Percentiles rank a stretch among this genome's conserved stretches.
These are phyloP conservation scores for Tadarida brasiliensis DNA, from an alignment of 2,797 vertebrate genomes.

Conservation along the genomic window DNA sequence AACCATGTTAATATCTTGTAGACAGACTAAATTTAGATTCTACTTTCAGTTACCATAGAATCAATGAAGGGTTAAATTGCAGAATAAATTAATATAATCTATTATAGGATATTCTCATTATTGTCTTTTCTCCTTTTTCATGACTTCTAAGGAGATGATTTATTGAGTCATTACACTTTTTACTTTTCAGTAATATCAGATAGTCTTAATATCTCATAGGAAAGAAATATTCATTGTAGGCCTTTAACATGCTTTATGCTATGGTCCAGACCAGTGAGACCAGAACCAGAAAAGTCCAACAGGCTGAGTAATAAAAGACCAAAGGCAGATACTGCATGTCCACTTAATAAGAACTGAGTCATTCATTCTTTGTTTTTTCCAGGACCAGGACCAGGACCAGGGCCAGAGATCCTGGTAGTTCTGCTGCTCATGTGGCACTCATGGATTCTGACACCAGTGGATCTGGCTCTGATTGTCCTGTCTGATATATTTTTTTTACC, in stretches of 20 bases:
- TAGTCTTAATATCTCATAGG: background rate
- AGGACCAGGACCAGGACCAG: background rate
- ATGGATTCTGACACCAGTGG: background rate
- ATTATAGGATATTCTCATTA: background rate
- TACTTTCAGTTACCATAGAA: background rate
- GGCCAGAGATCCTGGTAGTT: background rate
- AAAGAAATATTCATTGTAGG: background rate
- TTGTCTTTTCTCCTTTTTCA: background rate
- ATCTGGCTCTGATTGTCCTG: background rate
- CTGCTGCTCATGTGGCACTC: background rate
- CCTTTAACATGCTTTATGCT: background rate
- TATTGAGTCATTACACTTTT: background rate
- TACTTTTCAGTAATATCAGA: background rate
- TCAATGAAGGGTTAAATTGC: background rate
- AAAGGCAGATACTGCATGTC: background rate
- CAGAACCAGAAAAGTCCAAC: background rate
- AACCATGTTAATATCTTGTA: background rate
- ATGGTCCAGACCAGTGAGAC: background rate
- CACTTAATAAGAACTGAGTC: background rate
- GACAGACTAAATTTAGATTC: constrained; percentile 18
- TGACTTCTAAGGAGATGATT: background rate
- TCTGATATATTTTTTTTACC: background rate
- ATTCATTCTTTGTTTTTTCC: constrained; percentile 7
- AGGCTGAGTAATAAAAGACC: background rate
- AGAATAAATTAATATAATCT: constrained; percentile 41